Percentiles rank a stretch among this genome's conserved stretches.
Evolutionary conservation across 1,140 invertebrate species (phyloP).

Genomic region (Adoxophyes honmai): DNA sequence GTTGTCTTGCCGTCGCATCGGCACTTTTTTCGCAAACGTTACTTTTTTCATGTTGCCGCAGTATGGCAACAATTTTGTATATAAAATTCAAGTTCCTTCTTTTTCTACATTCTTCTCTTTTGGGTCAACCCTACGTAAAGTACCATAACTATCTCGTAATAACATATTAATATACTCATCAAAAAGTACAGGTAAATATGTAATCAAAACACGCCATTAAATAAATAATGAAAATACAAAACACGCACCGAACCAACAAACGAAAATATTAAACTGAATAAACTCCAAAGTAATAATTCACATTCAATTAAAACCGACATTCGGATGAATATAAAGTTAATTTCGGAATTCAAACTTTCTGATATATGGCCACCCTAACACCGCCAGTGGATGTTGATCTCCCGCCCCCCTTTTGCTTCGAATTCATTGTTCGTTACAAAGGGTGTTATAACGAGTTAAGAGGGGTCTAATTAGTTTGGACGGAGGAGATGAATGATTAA

Average conservation of each 20-base stretch:
- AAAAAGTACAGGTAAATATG: no score
- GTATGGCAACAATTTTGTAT: no score
- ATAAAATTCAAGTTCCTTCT: no score
- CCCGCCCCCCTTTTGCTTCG: constrained; percentile 14
- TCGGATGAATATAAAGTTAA: constrained; percentile 49
- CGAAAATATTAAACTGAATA: constrained; percentile 22
- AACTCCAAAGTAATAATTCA: constrained; percentile 27
- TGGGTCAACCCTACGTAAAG: no score
- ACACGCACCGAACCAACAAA: constrained; percentile 6
- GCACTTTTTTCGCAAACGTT: no score
- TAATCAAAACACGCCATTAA: neutral
- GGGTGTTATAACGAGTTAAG: constrained; percentile 34
- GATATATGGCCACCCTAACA: constrained; percentile 45
- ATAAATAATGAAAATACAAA: neutral
- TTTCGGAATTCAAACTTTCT: constrained; percentile 53
- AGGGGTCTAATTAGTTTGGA: constrained; percentile 48
- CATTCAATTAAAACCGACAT: constrained; percentile 52
- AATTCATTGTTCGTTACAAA: constrained; percentile 7
- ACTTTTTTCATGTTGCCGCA: no score
- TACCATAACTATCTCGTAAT: no score
- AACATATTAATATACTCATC: no score
- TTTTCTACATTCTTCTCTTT: no score
- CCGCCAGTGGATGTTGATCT: constrained; percentile 29
- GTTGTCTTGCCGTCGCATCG: no score
- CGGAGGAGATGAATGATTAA: constrained; percentile 65